Evolutionary conservation across 2,888 invertebrate species (phyloP), one percentile per base, ranked within the genome.

Genomic region (Archips xylosteana): DNA sequence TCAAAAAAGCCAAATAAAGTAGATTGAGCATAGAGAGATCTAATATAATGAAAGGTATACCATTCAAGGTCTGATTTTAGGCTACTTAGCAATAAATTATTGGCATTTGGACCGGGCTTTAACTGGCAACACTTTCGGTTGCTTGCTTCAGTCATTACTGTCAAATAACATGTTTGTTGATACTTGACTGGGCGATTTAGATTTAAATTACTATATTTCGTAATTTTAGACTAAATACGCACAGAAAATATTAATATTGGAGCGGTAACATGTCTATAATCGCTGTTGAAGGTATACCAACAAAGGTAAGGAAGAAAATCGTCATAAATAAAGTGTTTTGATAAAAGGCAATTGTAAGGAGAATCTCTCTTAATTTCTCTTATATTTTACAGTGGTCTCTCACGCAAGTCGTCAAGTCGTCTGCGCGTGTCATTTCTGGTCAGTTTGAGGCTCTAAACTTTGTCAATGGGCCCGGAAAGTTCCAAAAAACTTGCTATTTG

Each of bases 391-490:
- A 88, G 88, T 83, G 79, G 78, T 73, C 45, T 4, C 42, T 86
- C 36, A 61, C 45, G 0, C 36, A 74, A 0, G 71, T 84, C 2
- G 69, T 82, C 0, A 83, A 81, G 64, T 4, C 71, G 5, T 8
- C 88, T 2, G 78, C 76, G 15, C 83, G 78, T 57, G 34, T 71
- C 1, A 82, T 90, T 2, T 77, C 64, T 0, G 88, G 87, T 0
- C 77, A 81, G 2, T 90, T 86, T 59, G 86, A 88, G 69, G 81
- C 83, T 0, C 66, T 91, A 1, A 86, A 85, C 71, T 87, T 88
- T 54, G 39, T 60, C 23, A 42, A 15, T 45, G 70, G 60, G 8
- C 72, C 42, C 0, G 71, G 60, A 47, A 76, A 69, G 3, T 32
- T 45, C 2, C 2, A 34, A 0, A 81, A 86, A 72, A 82, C 71